Conservation (phyloP, 2,797 vertebrate species). For the Clamator glandarius region DNA sequence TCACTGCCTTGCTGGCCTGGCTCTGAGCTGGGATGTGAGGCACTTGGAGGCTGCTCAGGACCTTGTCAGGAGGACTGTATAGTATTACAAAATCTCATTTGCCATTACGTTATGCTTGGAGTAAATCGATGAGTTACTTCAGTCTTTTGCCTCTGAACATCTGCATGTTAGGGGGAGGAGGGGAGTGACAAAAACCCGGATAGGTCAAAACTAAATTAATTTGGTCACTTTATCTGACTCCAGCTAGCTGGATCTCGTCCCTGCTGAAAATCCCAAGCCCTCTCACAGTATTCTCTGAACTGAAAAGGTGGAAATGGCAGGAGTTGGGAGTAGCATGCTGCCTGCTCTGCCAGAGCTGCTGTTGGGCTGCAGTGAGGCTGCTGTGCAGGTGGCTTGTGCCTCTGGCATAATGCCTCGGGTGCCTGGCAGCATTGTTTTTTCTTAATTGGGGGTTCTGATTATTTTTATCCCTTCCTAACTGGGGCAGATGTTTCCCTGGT, state of each 20-base stretch:
- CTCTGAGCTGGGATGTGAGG: not conserved
- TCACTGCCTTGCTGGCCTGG: not conserved
- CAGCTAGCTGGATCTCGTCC: not conserved
- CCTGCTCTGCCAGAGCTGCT: not conserved
- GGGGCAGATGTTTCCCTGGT: not conserved
- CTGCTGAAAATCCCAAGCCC: not conserved
- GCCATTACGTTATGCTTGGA: slow-evolving; percentile 5
- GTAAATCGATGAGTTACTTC: not conserved
- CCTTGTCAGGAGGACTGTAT: not conserved
- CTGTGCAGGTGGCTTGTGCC: not conserved
- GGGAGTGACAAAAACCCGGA: not conserved
- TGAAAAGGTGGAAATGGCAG: slow-evolving; percentile 32
- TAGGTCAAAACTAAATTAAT: slow-evolving; percentile 60
- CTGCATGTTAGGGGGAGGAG: not conserved
- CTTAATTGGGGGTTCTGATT: not conserved
- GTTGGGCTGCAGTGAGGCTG: not conserved
- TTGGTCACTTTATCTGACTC: slow-evolving; percentile 55
- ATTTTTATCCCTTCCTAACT: not conserved
- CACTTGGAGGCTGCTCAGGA: not conserved
- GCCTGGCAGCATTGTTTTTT: accelerated
- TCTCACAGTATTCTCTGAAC: not conserved
- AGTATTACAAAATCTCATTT: slow-evolving; percentile 16
- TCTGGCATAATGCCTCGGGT: accelerated
- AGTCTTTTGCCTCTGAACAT: slow-evolving; percentile 27
- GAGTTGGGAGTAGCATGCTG: not conserved